Conservation (phyloP, 2,888 invertebrate genomes). For the Plebejus anna region DNA sequence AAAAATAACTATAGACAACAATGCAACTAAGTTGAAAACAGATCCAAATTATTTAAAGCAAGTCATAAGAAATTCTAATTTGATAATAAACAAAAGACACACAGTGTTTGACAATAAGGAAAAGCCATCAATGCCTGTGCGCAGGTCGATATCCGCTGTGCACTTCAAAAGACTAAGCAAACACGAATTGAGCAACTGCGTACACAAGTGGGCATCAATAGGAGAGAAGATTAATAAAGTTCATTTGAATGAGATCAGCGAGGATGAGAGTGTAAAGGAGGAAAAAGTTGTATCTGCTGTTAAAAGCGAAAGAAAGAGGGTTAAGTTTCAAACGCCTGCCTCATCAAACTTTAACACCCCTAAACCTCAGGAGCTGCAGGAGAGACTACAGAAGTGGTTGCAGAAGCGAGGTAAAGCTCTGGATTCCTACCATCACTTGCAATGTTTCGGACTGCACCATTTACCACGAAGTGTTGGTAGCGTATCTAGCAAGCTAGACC, state of each 20-base stretch:
- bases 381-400: conserved; percentile 73
- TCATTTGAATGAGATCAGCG: conserved; percentile 53
- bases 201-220: conserved; percentile 67
- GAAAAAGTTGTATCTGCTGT: conserved; percentile 60
- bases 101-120: conserved; percentile 49
- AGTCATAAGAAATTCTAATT: conserved; percentile 47
- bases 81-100: conserved; percentile 52
- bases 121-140: conserved; percentile 43
- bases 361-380: conserved; percentile 60
- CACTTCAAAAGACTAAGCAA: conserved; percentile 66
- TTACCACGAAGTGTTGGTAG: conserved; percentile 43
- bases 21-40: conserved; percentile 49
- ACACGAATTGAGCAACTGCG: conserved; percentile 57
- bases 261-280: conserved; percentile 51
- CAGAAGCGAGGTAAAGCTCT: conserved; percentile 71
- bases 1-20: conserved; percentile 41
- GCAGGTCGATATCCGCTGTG: conserved; percentile 72
- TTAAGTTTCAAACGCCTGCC: conserved; percentile 62
- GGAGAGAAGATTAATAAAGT: conserved; percentile 60
- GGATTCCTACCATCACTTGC: conserved; percentile 72
- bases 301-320: conserved; percentile 67
- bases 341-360: conserved; percentile 59
- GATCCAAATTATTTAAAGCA: conserved; percentile 56
- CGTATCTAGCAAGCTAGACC: conserved; percentile 40
- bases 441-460: conserved; percentile 73